Conservation (phyloP, 1,140 invertebrate genomes). For the Platyura marginata region DNA sequence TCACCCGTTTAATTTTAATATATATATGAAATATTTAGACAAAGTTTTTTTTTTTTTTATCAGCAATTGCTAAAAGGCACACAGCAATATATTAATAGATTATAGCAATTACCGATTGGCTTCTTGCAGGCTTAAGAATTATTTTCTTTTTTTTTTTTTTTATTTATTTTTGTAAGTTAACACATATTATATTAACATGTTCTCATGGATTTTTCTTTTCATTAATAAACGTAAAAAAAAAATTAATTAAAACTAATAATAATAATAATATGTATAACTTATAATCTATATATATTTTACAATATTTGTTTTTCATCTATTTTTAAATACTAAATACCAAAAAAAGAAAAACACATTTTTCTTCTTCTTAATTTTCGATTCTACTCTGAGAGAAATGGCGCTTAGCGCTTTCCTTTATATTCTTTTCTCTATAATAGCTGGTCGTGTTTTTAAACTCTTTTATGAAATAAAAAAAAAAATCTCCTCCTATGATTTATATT, state of each 20-base stretch:
- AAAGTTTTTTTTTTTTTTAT: slow-evolving; percentile 1
- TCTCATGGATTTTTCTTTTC: background rate
- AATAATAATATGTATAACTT: background rate
- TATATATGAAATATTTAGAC: slow-evolving; percentile 3
- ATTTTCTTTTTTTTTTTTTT: slow-evolving; percentile 6
- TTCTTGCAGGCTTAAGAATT: slow-evolving; percentile 8
- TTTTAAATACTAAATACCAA: background rate
- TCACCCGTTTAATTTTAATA: background rate
- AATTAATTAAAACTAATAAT: slow-evolving; percentile 22
- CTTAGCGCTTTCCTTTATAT: too few relatives aligned
- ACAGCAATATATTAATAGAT: slow-evolving; percentile 1
- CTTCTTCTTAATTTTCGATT: too few relatives aligned
- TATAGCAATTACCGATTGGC: background rate
- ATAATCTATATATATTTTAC: background rate
- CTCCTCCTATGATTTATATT: too few relatives aligned
- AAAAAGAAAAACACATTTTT: background rate
- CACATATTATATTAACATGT: too few relatives aligned
- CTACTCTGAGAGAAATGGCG: too few relatives aligned
- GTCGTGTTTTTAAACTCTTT: too few relatives aligned
- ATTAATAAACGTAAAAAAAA: slow-evolving; percentile 20
- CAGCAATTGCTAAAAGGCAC: slow-evolving; percentile 1
- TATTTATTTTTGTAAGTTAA: background rate
- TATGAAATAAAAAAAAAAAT: too few relatives aligned
- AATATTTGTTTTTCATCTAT: background rate
- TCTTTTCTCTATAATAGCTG: too few relatives aligned